Evolutionary conservation across 2,797 vertebrate genomes (phyloP).

Genomic region (Manis pentadactyla): DNA sequence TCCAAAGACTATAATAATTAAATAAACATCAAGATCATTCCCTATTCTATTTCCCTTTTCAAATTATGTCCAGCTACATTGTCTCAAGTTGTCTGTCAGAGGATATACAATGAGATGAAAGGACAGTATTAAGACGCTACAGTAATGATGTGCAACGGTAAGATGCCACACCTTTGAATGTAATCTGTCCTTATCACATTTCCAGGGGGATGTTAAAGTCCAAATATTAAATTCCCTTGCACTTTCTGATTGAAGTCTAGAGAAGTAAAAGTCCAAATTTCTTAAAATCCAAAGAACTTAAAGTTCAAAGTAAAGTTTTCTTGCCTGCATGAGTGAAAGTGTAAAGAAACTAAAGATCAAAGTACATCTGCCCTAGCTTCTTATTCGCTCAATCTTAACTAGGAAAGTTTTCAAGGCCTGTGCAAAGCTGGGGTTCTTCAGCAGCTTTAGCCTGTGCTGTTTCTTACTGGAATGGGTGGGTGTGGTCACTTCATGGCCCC

Average conservation of each 20-base stretch:
- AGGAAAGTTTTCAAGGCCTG: slow-evolving; percentile 19
- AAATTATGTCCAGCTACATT: slow-evolving; percentile 39
- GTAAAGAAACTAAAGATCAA: slow-evolving; percentile 52
- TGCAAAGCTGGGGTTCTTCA: slow-evolving; percentile 9
- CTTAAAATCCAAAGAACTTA: slow-evolving; percentile 47
- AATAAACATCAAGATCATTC: slow-evolving; percentile 28
- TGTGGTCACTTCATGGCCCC: neutral
- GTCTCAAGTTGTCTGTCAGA: slow-evolving; percentile 26
- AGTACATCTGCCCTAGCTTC: neutral
- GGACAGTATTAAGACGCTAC: slow-evolving; percentile 8
- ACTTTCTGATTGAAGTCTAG: slow-evolving; percentile 51
- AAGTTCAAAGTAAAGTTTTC: slow-evolving; percentile 40
- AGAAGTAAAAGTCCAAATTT: slow-evolving; percentile 53
- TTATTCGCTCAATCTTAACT: slow-evolving; percentile 19
- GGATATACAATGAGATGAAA: slow-evolving; percentile 33
- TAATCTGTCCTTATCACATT: slow-evolving; percentile 43
- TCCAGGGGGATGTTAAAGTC: slow-evolving; percentile 39
- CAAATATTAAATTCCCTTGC: slow-evolving; percentile 47
- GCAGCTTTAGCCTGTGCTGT: slow-evolving; percentile 16
- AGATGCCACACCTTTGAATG: slow-evolving; percentile 41
- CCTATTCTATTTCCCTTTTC: neutral
- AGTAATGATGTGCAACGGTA: slow-evolving; percentile 18
- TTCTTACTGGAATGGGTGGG: neutral
- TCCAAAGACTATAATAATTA: slow-evolving; percentile 20
- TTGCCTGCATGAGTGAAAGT: slow-evolving; percentile 30